Base-by-base conservation (phyloP, 2,797 vertebrate genomes). In the Diglossa cyanea region DNA sequence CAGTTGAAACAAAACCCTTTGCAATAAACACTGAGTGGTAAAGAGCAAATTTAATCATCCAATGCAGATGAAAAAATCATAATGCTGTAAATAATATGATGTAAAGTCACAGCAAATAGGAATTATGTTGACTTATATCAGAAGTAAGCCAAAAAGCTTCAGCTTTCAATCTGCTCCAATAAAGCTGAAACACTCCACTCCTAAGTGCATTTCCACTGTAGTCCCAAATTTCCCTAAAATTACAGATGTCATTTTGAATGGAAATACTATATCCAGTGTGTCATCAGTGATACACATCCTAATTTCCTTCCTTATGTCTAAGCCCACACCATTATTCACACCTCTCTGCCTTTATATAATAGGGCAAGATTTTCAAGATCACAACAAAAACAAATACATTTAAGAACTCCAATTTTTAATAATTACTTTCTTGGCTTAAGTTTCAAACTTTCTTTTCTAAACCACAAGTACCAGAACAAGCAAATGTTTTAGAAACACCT, bases 121-220 rank as follows among this genome's bases (percentile, higher is more conserved):
- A 95, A 91, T 94, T 83, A 71, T 45, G 87, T 87, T 95, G 94
- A 95, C 94, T 94, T 93, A 95, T 54, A 97, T 94, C 92, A 93
- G 80, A 93, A 96, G 72, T 86, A 83, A 95, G 90, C 71, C 88
- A 95, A 93, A 94, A 92, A 63, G 53, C 88, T 76, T 85, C 74
- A 86, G 93, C 60, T 94, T 92, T 95, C 93, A 85, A 55, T 93
- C 82, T 95, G 81, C 70, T 95, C 76, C 88, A 94, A n/a, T 80
- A 72, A 94, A 79, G 76, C 72, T 60, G 44, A 94, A 67, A 58
- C 30, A 45, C 33, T 89, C 63, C 61, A 66, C n/a, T 78, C 63
- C 13, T 33, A 83, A 92, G n/a, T 31, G 35, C 37, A 60, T 68
- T 92, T 71, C 54, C 44, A 50, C 45, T 53, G 31, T 50, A 74